Evolutionary conservation across 2,797 vertebrate genomes (phyloP), one percentile per base, ranked within the genome.

Genomic region (Malurus leucopterus): DNA sequence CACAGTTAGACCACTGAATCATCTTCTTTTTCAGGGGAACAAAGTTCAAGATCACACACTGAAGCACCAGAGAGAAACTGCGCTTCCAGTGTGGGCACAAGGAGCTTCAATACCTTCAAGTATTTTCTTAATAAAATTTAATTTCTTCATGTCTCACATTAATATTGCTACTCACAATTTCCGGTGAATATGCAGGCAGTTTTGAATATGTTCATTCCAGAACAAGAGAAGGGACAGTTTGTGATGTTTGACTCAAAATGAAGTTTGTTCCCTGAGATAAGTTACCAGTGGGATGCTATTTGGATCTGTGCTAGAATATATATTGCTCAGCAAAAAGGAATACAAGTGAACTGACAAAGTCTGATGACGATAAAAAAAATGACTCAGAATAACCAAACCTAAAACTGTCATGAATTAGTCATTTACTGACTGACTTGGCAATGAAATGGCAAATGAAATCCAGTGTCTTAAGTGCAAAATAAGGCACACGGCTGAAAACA

Each of bases 41-140:
- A 80, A 49, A 77, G 20, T 22, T 15, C 41, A 50, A 77, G 81
- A 55, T 24, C 46, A 27, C 40, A 21, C 21, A 13, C 6, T 27
- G 41, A 34, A 46, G 9, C 21, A 43, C 11, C 22, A 40, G 32
- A 13, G 1, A 20, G 4, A 15, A 27, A 5, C 2, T 8, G 1
- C 4, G 12, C 0, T 3, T 51, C 8, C 13, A 59, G 8, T 22
- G 23, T 15, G 1, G 19, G 16, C 32, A 58, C 13, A 17, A 38
- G 5, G 9, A 17, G 18, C 41, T 67, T 62, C 11, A 43, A 21
- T 8, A 34, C 1, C 2, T 75, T 75, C 34, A 18, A 26, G 51
- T 23, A 1, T 68, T 79, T 57, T n/a, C 17, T 47, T 47, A 30
- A 2, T 32, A 11, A 41, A 59, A 22, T 32, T 34, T 32, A 46